Base-by-base conservation (phyloP, 2,888 invertebrate genomes). In the Rapana venosa region DNA sequence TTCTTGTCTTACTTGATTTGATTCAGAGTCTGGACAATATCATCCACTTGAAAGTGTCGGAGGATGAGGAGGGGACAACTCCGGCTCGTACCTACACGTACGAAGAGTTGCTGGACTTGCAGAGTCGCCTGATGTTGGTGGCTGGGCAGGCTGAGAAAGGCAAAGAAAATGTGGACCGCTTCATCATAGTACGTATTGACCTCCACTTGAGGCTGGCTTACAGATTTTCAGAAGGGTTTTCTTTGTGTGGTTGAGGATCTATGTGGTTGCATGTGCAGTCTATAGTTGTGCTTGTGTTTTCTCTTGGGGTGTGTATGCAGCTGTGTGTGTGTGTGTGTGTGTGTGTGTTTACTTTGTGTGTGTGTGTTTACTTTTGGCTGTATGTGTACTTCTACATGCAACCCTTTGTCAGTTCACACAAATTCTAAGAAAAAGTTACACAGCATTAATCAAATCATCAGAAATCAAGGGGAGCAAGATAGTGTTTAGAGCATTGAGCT, bases 111-210 rank as follows among this genome's bases (percentile, higher is more conserved):
- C 92, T 93, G 85, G 95, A 95, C 88, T 91, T 95, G 58, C 95
- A 95, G 92, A 95, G 95, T 85, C 93, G 95, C 87, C 93, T 95
- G 70, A 95, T 95, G 94, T 90, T 95, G 86, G 95, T 95, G 2
- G 95, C 95, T 79, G 95, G 95, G n/a, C 94, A 94, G 91, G 94
- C 94, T 26, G 94, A 94, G 77, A 93, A 93, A 83, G 94, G 93
- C 36, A 94, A 93, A 74, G 93, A 94, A 66, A 92, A 93, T 32
- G 94, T 95, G 6, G 94, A 94, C 47, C 91, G 91, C 56, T 95
- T 95, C 88, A 93, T 92, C 30, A 89, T 92, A 92, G 95, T 95
- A 91, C 61, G 90, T 88, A 26, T 70, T 47, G n/a, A n/a, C 22
- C 8, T 2, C 2, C 4, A 8, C 47, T 47, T 47, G 47, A 47